Percentiles rank a stretch among this genome's conserved stretches.
phyloP scores from a whole-genome alignment of 2,797 vertebrate species.

The Chiroxiphia lanceolata region DNA sequence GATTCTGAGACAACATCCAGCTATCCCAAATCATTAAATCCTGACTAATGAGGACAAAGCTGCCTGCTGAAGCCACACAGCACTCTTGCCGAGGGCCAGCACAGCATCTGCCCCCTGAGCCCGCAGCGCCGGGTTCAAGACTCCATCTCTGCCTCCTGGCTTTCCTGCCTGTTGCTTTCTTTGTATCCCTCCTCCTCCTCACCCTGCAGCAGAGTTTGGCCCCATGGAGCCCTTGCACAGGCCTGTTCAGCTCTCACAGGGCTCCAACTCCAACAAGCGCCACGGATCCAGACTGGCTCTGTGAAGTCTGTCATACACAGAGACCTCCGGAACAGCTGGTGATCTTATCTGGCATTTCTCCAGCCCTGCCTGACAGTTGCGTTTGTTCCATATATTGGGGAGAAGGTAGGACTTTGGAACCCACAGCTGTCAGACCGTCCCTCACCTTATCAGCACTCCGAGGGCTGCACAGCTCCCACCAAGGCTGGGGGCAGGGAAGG shows the following conservation, averaged over 20 bases:
- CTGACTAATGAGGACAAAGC: constrained; percentile 64
- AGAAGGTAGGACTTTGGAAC: constrained; percentile 52
- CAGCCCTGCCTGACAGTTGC: constrained; percentile 74
- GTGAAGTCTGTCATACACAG: constrained; percentile 66
- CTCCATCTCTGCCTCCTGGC: background rate
- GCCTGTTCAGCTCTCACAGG: constrained; percentile 67
- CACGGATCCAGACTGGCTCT: constrained; percentile 58
- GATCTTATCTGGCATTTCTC: constrained; percentile 76
- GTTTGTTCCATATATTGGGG: constrained; percentile 75
- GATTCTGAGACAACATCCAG: constrained; percentile 44
- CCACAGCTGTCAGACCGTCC: constrained; percentile 69
- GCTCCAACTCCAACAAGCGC: constrained; percentile 64
- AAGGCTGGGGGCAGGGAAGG: background rate
- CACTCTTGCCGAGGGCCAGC: background rate
- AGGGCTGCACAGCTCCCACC: constrained; percentile 60
- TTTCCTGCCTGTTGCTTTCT: background rate
- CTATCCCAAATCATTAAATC: constrained; percentile 62
- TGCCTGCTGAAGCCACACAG: background rate
- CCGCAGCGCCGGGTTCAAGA: background rate
- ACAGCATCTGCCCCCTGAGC: background rate
- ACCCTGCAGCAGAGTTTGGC: background rate
- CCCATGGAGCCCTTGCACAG: background rate
- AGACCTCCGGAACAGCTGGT: constrained; percentile 72
- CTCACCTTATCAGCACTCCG: constrained; percentile 73
- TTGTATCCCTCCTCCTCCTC: background rate